These are phyloP conservation scores for Triops cancriformis DNA, from an alignment of 1,140 invertebrate species.

Conservation along the genomic window DNA sequence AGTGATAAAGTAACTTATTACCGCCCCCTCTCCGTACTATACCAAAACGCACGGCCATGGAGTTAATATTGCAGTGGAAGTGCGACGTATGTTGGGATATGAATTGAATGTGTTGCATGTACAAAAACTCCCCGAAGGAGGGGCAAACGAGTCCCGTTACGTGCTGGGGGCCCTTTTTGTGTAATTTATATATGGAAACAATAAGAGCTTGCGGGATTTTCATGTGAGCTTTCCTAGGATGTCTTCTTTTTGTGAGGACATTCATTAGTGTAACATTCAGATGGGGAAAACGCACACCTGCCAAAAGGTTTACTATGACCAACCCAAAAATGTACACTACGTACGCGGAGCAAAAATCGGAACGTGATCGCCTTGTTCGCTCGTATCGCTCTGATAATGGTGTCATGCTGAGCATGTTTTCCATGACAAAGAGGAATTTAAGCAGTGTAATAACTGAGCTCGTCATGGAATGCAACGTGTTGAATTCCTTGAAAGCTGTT, in stretches of 20 bases:
- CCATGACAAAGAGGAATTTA: too few relatives aligned
- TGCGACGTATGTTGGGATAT: not conserved
- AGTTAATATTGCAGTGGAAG: not conserved
- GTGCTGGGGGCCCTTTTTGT: not conserved
- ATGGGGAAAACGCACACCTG: not conserved
- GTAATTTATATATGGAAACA: slow-evolving; percentile 5
- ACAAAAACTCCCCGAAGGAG: not conserved
- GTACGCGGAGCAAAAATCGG: not conserved
- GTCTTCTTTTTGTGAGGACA: not conserved
- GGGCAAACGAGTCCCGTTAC: not conserved
- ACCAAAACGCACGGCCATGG: not conserved
- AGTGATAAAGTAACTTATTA: not conserved
- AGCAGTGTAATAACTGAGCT: too few relatives aligned
- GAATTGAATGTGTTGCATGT: not conserved
- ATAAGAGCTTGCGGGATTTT: not conserved
- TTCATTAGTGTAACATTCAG: not conserved
- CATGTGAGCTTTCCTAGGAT: not conserved
- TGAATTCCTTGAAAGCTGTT: too few relatives aligned
- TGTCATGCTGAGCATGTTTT: too few relatives aligned
- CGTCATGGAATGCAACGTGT: too few relatives aligned
- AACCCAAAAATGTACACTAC: not conserved
- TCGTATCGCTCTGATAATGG: not conserved
- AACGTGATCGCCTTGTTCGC: not conserved
- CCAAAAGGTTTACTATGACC: not conserved
- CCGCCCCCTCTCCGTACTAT: not conserved